Evolutionary conservation across 1,140 invertebrate species (phyloP).

Genomic region (Halictus rubicundus): DNA sequence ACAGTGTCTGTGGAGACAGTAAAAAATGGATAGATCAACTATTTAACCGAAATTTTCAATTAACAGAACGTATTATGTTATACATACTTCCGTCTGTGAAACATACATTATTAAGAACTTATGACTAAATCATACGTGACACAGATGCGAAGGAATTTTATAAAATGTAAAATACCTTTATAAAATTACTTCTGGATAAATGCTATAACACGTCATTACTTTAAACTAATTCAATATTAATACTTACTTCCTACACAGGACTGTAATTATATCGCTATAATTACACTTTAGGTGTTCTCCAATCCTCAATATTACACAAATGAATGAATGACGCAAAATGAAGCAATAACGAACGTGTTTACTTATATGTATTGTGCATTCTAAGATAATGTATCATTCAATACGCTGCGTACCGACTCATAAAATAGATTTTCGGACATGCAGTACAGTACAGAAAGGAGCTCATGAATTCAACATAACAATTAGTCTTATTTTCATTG

Average conservation of each 20-base stretch:
- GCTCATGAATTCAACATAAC: background rate
- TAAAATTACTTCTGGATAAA: constrained; percentile 30
- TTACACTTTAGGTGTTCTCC: background rate
- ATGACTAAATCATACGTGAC: background rate
- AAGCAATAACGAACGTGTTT: constrained; percentile 4
- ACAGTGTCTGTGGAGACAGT: background rate
- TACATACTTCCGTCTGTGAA: background rate
- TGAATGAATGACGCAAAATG: background rate
- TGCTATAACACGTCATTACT: background rate
- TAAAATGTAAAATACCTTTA: constrained; percentile 19
- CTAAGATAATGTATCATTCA: background rate
- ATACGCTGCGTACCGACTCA: background rate
- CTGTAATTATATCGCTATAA: background rate
- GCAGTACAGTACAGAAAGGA: background rate
- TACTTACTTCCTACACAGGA: background rate
- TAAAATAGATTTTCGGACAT: background rate
- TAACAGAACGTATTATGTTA: background rate
- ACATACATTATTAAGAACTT: constrained; percentile 13
- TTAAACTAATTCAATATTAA: constrained; percentile 7
- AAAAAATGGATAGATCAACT: background rate
- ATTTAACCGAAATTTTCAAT: background rate
- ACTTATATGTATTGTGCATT: constrained; percentile 20
- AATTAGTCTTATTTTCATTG: background rate
- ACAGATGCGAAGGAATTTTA: constrained; percentile 1
- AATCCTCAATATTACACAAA: background rate